A percentile compares a stretch with the other conserved stretches of the same genome.
Conservation (phyloP, 2,113 vertebrate genomes). For the Corvus cornix region DNA sequence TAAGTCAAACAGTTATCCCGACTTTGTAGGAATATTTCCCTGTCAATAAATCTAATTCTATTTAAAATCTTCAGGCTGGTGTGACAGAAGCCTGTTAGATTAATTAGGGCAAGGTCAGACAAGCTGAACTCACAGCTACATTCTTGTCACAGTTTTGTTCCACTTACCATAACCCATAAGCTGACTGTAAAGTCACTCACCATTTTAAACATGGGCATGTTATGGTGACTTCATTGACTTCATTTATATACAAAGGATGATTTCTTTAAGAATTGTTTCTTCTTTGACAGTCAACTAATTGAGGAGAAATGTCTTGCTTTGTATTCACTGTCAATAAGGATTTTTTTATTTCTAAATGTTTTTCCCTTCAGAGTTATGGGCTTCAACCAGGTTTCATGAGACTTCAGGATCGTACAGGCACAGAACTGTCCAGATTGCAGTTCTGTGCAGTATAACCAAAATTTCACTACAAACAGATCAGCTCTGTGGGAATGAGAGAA, state of each 20-base stretch:
- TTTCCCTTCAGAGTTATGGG: not conserved
- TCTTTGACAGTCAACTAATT: not conserved
- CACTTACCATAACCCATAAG: not conserved
- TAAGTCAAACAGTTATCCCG: constrained; percentile 56
- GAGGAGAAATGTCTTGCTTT: not conserved
- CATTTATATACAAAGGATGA: not conserved
- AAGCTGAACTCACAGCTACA: constrained; percentile 20
- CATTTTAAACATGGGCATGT: not conserved
- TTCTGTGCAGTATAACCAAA: not conserved
- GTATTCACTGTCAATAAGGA: not conserved
- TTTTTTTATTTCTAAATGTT: not conserved
- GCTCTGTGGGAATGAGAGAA: not conserved
- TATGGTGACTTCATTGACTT: not conserved
- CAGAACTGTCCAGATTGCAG: not conserved
- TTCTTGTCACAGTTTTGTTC: constrained; percentile 25
- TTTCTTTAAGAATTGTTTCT: not conserved
- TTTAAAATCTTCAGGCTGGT: constrained; percentile 3
- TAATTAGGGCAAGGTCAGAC: constrained; percentile 32
- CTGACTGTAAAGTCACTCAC: not conserved
- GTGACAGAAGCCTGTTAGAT: constrained; percentile 40
- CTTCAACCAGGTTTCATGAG: not conserved
- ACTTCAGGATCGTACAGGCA: not conserved
- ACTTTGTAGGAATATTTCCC: constrained; percentile 48
- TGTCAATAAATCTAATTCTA: constrained; percentile 52
- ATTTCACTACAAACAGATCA: not conserved